Percentiles rank a stretch among this genome's conserved stretches.
phyloP scores from a whole-genome alignment of 2,113 vertebrate species.

The Sorex araneus region DNA sequence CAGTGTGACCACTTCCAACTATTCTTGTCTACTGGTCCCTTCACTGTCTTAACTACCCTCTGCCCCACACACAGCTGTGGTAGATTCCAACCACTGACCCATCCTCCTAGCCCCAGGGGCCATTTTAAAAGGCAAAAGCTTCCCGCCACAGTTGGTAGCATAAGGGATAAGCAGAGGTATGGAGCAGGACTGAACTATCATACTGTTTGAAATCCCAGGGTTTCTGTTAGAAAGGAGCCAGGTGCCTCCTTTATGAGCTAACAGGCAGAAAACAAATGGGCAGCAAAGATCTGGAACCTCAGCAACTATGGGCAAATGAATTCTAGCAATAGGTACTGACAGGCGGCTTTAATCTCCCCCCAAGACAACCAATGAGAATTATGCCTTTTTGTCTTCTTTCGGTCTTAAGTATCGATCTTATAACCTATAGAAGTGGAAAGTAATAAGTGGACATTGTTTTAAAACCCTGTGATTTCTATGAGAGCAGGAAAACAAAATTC shows the following conservation, averaged over 20 bases:
- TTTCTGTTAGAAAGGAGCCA: neutral
- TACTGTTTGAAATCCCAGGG: neutral
- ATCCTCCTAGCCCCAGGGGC: neutral
- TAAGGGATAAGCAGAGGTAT: neutral
- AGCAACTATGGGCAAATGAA: neutral
- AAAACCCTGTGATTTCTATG: neutral
- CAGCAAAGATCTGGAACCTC: neutral
- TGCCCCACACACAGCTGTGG: no score
- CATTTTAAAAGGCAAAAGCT: neutral
- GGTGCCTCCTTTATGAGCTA: neutral
- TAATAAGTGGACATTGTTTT: neutral
- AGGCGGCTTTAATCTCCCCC: neutral
- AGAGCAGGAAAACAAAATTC: neutral
- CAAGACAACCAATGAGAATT: neutral
- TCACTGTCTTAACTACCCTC: no score
- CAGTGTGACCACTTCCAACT: no score
- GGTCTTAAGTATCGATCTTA: no score
- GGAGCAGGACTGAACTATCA: neutral
- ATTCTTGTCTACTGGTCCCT: no score
- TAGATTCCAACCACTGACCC: no score
- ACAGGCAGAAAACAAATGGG: neutral
- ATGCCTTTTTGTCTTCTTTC: no score
- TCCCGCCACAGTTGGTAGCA: neutral
- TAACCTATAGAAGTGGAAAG: neutral
- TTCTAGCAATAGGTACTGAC: neutral